Base-by-base conservation (phyloP, 2,888 invertebrate genomes). In the Neelides folsomi region DNA sequence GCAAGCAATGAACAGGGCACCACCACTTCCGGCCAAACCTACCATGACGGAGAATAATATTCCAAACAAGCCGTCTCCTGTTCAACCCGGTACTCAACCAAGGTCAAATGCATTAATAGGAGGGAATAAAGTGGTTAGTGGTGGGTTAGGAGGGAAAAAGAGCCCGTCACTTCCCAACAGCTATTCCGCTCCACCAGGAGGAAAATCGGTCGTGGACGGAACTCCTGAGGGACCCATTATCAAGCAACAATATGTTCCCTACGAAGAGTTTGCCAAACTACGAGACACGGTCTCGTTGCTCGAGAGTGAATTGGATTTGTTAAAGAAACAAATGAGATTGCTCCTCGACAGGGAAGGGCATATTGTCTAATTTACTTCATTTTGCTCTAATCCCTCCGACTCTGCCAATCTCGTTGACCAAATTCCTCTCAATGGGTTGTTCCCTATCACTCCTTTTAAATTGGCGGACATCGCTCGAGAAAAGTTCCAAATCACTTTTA, bases 11-110 rank as follows among this genome's bases (percentile, higher is more conserved):
- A 10, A 47, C 2, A 48, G 54, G 1, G 60, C 64, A 0, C 64
- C 64, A 7, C 62, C 64, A n/a, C 49, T 64, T 27, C 64, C 64
- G 20, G 64, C 64, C 16, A 64, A 64, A 54, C 64, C 64, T 6
- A 49, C 35, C 20, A 43, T 53, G 51, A 49, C 43, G 47, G 55
- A 43, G 49, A 46, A 40, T 44, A 47, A 45, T 45, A 39, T 15
- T 15, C 45, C 18, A 15, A 42, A 41, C 43, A 37, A 43, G n/a
- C n/a, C n/a, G n/a, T n/a, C n/a, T n/a, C n/a, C n/a, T n/a, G n/a
- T n/a, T n/a, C 34, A 50, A 46, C 16, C 27, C 51, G 10, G 46
- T 40, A 35, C 37, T 36, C 20, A 20, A 48, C 48, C 36, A 44
- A 27, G 27, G 27, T 27, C 27, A 27, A 27, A 27, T 27, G 15